Evolutionary conservation across 2,113 vertebrate species (phyloP).

Genomic region (Cyphomyrus plagiostoma): DNA sequence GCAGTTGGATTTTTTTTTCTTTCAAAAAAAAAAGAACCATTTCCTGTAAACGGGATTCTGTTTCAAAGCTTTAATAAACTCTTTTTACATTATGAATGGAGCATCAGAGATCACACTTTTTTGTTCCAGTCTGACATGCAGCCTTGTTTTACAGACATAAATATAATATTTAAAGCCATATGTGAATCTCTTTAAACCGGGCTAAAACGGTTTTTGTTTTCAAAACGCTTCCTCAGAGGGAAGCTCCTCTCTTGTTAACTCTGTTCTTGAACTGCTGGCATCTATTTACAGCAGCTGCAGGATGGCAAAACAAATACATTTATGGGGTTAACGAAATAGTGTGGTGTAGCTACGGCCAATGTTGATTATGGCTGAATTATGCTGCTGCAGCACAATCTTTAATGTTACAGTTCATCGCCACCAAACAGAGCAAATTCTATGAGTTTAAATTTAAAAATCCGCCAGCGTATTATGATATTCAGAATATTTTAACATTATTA

Average conservation of each 20-base stretch:
- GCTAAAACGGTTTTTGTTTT: conserved; percentile 5
- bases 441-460: not conserved
- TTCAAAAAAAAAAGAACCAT: not conserved
- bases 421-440: not conserved
- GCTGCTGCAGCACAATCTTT: not conserved
- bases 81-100: conserved; percentile 11
- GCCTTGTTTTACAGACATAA: conserved; percentile 11
- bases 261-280: not conserved
- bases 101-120: conserved; percentile 5
- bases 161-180: conserved; percentile 8
- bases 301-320: not conserved
- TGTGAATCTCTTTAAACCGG: conserved; percentile 7
- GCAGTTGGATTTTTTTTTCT: not conserved
- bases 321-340: not conserved
- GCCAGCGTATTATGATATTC: conserved; percentile 1
- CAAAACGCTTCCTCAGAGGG: not conserved
- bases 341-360: not conserved
- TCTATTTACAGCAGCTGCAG: not conserved
- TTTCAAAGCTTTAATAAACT: conserved; percentile 10
- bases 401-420: not conserved
- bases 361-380: not conserved
- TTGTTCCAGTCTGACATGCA: not conserved
- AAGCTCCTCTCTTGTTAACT: not conserved
- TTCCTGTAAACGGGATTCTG: conserved; percentile 14
- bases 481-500: not conserved